Conservation (phyloP, 1,140 invertebrate genomes). For the Drosophila serrata region DNA sequence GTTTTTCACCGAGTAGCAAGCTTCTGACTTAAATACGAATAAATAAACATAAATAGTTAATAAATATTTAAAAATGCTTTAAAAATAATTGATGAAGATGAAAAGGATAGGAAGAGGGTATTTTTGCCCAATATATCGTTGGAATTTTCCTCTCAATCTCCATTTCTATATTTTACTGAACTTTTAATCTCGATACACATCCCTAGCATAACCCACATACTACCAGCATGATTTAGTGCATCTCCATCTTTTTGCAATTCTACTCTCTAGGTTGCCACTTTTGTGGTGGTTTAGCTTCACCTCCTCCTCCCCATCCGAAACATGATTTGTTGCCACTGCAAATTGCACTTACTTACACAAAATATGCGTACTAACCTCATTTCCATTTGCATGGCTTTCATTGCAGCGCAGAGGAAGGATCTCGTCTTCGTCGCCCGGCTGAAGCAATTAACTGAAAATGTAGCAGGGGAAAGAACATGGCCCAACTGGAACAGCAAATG, state of each 20-base stretch:
- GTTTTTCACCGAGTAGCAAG: no score
- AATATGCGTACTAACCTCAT: conserved; percentile 26
- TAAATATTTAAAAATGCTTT: no score
- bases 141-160: background rate
- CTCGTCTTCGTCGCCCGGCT: conserved; percentile 61
- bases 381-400: conserved; percentile 34
- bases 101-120: no score
- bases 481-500: conserved; percentile 82
- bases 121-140: no score
- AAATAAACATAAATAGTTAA: no score
- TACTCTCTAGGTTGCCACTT: background rate
- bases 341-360: conserved; percentile 39
- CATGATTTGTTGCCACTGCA: conserved; percentile 31
- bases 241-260: background rate
- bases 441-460: conserved; percentile 82
- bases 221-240: background rate
- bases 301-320: background rate
- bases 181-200: background rate
- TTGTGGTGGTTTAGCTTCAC: background rate
- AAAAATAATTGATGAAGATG: no score
- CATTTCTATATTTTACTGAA: background rate
- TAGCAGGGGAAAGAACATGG: conserved; percentile 76
- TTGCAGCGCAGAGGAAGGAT: conserved; percentile 70
- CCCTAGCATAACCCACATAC: background rate
- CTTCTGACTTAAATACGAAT: no score